A percentile compares a stretch with the other conserved stretches of the same genome.
Conservation (phyloP, 2,888 invertebrate genomes). For the Lithophane socia region DNA sequence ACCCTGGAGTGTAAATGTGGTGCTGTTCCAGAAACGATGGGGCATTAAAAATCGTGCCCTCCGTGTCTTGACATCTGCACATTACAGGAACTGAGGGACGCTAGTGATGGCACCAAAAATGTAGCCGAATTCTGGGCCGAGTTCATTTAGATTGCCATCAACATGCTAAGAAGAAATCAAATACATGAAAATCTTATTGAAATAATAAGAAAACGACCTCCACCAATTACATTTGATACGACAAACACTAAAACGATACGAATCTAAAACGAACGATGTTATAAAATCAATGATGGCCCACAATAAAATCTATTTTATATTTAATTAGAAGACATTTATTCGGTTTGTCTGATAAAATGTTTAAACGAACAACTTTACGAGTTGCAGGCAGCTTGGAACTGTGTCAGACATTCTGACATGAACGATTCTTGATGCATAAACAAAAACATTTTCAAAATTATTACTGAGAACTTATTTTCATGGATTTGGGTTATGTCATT, state of each 20-base stretch:
- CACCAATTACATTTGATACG: constrained; percentile 32
- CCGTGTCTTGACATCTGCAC: too few species aligned
- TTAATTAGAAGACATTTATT: constrained; percentile 42
- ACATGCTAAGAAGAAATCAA: too few species aligned
- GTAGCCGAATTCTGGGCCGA: too few species aligned
- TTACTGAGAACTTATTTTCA: constrained; percentile 31
- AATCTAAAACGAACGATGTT: neutral
- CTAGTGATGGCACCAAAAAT: too few species aligned
- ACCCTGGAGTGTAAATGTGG: too few species aligned
- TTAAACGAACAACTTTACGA: constrained; percentile 52
- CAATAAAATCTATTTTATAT: constrained; percentile 44
- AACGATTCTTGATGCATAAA: constrained; percentile 43
- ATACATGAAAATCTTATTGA: neutral
- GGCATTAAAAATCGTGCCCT: too few species aligned
- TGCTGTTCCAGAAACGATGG: too few species aligned
- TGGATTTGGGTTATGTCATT: constrained; percentile 48
- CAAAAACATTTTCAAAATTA: constrained; percentile 42
- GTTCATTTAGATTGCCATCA: too few species aligned
- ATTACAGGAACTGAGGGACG: too few species aligned
- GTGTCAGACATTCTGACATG: constrained; percentile 41
- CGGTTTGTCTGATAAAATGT: constrained; percentile 22
- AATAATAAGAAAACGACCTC: constrained; percentile 11
- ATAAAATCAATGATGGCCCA: constrained; percentile 45
- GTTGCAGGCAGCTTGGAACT: constrained; percentile 40
- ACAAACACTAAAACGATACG: constrained; percentile 20